Percentiles rank a stretch among this genome's conserved stretches.
phyloP scores from a whole-genome alignment of 2,797 vertebrate species.

The Graptemys geographica region DNA sequence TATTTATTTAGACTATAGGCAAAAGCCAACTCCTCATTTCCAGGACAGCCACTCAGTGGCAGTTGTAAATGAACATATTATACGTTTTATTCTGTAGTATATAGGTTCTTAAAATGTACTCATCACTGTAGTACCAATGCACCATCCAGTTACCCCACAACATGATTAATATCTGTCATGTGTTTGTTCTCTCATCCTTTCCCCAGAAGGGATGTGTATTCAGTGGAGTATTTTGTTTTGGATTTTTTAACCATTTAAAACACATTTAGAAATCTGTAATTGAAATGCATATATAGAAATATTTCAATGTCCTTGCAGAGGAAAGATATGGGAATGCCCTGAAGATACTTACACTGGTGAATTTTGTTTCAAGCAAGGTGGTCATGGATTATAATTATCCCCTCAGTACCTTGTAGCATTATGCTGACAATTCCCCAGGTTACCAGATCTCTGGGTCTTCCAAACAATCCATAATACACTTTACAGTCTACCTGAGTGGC shows the following conservation, averaged over 20 bases:
- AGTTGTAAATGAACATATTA: not conserved
- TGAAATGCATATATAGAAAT: constrained; percentile 21
- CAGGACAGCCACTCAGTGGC: not conserved
- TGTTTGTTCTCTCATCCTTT: not conserved
- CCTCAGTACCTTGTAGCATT: constrained; percentile 20
- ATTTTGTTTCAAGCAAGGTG: constrained; percentile 46
- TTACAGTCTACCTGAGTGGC: not conserved
- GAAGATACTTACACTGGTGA: constrained; percentile 38
- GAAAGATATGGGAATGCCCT: not conserved
- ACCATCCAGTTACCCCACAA: not conserved
- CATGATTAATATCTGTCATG: not conserved
- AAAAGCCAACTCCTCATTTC: not conserved
- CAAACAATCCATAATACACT: not conserved
- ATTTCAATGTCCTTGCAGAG: constrained; percentile 30
- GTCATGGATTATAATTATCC: constrained; percentile 50
- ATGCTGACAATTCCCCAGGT: constrained; percentile 20
- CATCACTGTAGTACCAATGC: not conserved
- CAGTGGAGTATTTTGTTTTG: not conserved
- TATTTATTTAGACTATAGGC: not conserved
- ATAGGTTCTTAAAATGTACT: not conserved
- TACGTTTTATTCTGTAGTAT: not conserved
- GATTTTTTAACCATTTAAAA: not conserved
- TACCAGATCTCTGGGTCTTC: constrained; percentile 22
- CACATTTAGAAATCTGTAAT: not conserved
- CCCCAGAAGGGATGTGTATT: not conserved